These are phyloP conservation scores for Bombus confusus DNA, from an alignment of 1,140 invertebrate genomes.

Conservation along the genomic window DNA sequence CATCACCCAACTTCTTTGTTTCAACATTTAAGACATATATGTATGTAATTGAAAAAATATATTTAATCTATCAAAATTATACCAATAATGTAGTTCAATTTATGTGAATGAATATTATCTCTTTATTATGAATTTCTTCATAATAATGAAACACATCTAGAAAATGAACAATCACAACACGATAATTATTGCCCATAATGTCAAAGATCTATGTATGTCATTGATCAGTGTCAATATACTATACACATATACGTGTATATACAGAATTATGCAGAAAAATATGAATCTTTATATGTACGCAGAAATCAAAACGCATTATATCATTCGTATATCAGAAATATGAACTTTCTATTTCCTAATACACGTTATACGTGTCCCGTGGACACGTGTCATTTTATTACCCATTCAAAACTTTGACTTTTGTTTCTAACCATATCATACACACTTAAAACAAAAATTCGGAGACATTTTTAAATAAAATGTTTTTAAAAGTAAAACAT, in stretches of 20 bases:
- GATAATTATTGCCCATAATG: too few species aligned
- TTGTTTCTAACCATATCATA: neutral
- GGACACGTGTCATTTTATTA: neutral
- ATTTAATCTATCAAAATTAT: too few species aligned
- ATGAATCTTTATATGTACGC: neutral
- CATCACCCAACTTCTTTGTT: too few species aligned
- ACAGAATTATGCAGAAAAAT: neutral
- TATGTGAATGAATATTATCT: too few species aligned
- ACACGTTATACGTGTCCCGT: neutral
- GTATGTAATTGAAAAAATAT: too few species aligned
- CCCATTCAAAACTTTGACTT: neutral
- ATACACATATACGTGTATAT: too few species aligned
- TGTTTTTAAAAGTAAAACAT: neutral
- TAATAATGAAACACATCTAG: too few species aligned
- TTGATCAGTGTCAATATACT: too few species aligned
- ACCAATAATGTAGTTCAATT: too few species aligned
- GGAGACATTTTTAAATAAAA: neutral
- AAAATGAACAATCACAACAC: neutral
- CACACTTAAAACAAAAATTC: neutral
- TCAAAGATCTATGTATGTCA: too few species aligned
- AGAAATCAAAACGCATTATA: neutral
- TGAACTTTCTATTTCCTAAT: neutral
- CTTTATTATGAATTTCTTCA: too few species aligned
- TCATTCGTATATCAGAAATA: neutral
- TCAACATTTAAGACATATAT: too few species aligned